A percentile compares a stretch with the other conserved stretches of the same genome.
These are phyloP conservation scores for Catocala fraxini DNA, from an alignment of 2,888 invertebrate genomes.

Conservation along the genomic window DNA sequence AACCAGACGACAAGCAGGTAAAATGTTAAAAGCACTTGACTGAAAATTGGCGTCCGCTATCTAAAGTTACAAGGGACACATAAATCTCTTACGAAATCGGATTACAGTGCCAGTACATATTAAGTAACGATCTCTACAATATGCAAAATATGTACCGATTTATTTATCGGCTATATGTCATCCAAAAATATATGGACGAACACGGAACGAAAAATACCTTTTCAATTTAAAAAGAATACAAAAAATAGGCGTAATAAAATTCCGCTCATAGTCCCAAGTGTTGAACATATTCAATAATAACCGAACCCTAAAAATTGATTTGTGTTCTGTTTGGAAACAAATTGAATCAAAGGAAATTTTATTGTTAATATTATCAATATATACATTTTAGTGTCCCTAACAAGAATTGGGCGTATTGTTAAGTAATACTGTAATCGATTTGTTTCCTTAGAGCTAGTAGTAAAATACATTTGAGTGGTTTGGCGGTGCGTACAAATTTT, in stretches of 20 bases:
- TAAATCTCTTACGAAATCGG: constrained; percentile 12
- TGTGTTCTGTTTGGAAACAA: constrained; percentile 35
- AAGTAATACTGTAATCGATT: neutral
- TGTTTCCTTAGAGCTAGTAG: neutral
- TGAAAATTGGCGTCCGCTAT: constrained; percentile 19
- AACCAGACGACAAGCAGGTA: constrained; percentile 3
- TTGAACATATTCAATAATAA: constrained; percentile 36
- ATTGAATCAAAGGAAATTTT: constrained; percentile 41
- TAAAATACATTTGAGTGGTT: neutral
- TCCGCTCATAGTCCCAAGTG: constrained; percentile 43
- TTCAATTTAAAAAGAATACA: constrained; percentile 33
- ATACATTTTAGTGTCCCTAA: constrained; percentile 9
- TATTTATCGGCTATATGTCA: constrained; percentile 8
- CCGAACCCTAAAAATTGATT: constrained; percentile 35
- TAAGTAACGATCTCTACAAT: neutral
- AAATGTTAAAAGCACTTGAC: constrained; percentile 8
- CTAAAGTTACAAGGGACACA: constrained; percentile 27
- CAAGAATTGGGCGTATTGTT: neutral
- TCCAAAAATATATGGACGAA: constrained; percentile 19
- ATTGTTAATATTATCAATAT: constrained; percentile 26
- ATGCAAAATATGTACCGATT: constrained; percentile 1
- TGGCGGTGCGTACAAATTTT: constrained; percentile 12
- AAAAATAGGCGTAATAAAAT: constrained; percentile 43
- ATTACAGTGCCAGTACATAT: constrained; percentile 1
- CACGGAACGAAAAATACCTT: constrained; percentile 20